Percentiles rank a stretch among this genome's conserved stretches.
phyloP scores from a whole-genome alignment of 2,113 vertebrate species.

The Laticauda colubrina region DNA sequence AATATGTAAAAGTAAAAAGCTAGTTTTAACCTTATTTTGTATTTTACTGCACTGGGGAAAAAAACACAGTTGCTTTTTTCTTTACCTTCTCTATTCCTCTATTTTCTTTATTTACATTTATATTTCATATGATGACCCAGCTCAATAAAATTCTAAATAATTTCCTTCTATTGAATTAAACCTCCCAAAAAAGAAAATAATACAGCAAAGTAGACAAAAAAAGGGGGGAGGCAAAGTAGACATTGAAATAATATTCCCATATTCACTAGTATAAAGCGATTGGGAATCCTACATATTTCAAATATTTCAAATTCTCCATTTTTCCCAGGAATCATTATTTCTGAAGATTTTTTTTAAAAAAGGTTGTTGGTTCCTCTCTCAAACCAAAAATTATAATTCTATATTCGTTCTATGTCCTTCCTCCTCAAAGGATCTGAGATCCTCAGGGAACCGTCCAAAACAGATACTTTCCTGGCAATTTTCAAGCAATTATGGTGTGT shows the following conservation, averaged over 20 bases:
- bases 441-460: rapidly evolving
- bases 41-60: no score
- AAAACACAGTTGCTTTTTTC: no score
- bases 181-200: background rate
- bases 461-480: background rate
- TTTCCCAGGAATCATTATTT: constrained; percentile 3
- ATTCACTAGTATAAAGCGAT: background rate
- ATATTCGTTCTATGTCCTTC: constrained; percentile 11
- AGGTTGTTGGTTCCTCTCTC: constrained; percentile 9
- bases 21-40: no score
- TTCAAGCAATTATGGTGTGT: background rate
- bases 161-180: background rate
- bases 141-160: background rate
- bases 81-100: background rate
- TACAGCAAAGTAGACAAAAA: background rate
- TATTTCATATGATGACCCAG: background rate
- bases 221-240: background rate
- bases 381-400: constrained; percentile 1
- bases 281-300: background rate
- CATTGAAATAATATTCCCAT: background rate
- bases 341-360: background rate
- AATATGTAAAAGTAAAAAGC: no score
- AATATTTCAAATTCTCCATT: background rate
- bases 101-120: background rate
- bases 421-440: background rate